Percentiles rank a stretch among this genome's conserved stretches.
phyloP scores from a whole-genome alignment of 1,140 invertebrate species.

The Zaprionus africanus region DNA sequence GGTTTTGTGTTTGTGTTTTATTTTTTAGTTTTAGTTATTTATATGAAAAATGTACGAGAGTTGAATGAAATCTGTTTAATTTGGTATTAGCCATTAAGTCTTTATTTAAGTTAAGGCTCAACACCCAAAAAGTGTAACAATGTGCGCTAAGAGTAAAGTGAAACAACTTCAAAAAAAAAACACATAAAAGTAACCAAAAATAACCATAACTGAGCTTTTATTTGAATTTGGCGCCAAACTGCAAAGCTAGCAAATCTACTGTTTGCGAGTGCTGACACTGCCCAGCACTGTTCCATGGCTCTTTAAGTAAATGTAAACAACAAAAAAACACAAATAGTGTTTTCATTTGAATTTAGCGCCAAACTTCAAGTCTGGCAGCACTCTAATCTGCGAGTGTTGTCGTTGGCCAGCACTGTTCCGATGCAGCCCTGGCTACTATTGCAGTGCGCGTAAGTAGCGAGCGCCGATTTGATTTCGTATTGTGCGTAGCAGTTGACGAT shows the following conservation, averaged over 20 bases:
- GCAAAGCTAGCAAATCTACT: too few species aligned
- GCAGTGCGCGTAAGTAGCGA: background rate
- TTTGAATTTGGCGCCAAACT: slow-evolving; percentile 29
- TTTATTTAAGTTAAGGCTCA: slow-evolving; percentile 54
- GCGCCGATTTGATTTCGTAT: slow-evolving; percentile 16
- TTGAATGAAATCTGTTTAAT: slow-evolving; percentile 68
- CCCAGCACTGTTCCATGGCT: background rate
- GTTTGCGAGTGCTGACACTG: background rate
- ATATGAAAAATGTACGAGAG: slow-evolving; percentile 52
- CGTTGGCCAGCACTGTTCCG: background rate
- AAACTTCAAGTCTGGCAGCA: too few species aligned
- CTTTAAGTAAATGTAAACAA: too few species aligned
- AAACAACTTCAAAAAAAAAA: slow-evolving; percentile 56
- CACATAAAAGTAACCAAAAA: slow-evolving; percentile 72
- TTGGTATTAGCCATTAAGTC: slow-evolving; percentile 69
- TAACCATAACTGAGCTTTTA: slow-evolving; percentile 23
- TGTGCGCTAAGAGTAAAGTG: slow-evolving; percentile 64
- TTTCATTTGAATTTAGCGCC: too few species aligned
- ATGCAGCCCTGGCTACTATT: slow-evolving; percentile 1
- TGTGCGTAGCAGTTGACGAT: background rate
- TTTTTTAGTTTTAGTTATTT: slow-evolving; percentile 79
- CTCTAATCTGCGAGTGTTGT: too few species aligned
- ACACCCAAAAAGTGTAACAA: slow-evolving; percentile 58
- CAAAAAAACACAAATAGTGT: too few species aligned
- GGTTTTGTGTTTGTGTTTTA: slow-evolving; percentile 76